Conservation (phyloP, 92 coral and sea anemone genomes). For the Anthopleura xanthogrammica region DNA sequence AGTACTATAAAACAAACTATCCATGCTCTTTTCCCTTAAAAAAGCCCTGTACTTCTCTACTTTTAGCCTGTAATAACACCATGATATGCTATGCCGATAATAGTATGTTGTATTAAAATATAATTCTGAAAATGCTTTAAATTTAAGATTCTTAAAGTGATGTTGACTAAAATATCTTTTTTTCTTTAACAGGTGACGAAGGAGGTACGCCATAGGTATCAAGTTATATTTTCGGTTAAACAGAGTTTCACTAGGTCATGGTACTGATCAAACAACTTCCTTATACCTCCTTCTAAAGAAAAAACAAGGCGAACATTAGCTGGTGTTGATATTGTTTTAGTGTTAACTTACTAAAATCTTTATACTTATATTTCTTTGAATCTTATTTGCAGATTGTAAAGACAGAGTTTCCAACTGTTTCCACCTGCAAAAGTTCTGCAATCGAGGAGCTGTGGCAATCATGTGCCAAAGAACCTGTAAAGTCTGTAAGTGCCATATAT, state of each 20-base stretch:
- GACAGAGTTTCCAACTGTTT: conserved; percentile 16
- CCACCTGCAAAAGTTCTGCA: conserved; percentile 5
- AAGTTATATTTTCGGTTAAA: background rate
- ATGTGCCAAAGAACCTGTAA: conserved; percentile 25
- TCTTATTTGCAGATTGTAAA: conserved; percentile 9
- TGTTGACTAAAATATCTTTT: background rate
- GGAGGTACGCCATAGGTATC: background rate
- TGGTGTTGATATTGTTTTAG: background rate
- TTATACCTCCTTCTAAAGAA: background rate
- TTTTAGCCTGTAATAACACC: too few relatives aligned
- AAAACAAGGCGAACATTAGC: background rate
- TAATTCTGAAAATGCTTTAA: background rate
- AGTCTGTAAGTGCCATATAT: background rate
- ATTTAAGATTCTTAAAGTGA: background rate
- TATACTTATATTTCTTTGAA: background rate
- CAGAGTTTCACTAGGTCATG: background rate
- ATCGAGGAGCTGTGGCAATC: conserved; percentile 19
- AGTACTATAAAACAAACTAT: background rate
- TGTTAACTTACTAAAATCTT: background rate
- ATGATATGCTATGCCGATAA: too few relatives aligned
- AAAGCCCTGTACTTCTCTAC: too few relatives aligned
- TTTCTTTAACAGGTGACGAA: background rate
- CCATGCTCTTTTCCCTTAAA: background rate
- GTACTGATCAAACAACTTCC: background rate
- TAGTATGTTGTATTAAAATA: background rate